phyloP scores from a whole-genome alignment of 2,797 vertebrate genomes.

The Erethizon dorsatum region DNA sequence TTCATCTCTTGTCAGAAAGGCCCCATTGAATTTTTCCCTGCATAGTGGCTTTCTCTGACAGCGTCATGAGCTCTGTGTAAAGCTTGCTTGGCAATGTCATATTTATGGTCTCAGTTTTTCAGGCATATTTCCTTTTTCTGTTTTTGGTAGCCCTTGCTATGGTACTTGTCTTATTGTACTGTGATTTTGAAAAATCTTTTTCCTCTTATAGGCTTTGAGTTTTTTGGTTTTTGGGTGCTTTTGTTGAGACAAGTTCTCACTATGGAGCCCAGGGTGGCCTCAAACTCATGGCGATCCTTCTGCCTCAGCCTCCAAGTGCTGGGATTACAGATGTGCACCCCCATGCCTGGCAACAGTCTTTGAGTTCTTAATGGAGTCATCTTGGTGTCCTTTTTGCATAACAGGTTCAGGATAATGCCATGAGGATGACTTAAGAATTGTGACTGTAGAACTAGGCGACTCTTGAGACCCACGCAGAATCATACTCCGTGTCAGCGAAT shows the following conservation, averaged over 20 bases:
- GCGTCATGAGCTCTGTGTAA: neutral
- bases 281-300: neutral
- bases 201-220: neutral
- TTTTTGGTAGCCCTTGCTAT: neutral
- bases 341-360: neutral
- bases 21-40: neutral
- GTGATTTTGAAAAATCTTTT: neutral
- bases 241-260: neutral
- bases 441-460: neutral
- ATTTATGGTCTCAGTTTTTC: neutral
- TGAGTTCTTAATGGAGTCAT: slow-evolving; percentile 2
- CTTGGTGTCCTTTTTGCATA: neutral
- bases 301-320: neutral
- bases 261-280: neutral
- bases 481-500: neutral
- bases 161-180: neutral
- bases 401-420: neutral
- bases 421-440: neutral
- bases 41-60: neutral
- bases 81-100: neutral
- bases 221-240: neutral
- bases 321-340: neutral
- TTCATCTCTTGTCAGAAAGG: neutral
- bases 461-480: neutral
- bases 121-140: neutral